These are phyloP conservation scores for Meda fulgida DNA, from an alignment of 2,797 vertebrate species.

Conservation along the genomic window DNA sequence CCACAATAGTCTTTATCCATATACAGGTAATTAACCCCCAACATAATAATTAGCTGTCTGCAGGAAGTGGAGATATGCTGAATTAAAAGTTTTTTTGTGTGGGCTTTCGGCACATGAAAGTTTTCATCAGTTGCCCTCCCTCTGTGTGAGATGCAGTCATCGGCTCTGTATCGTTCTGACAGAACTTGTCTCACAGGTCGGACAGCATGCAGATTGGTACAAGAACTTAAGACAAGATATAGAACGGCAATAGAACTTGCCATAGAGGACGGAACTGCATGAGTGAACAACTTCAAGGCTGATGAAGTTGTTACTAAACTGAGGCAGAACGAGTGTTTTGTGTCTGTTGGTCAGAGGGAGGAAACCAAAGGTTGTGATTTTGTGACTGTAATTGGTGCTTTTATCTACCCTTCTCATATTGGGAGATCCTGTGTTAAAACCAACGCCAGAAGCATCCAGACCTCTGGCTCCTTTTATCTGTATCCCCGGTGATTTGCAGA, in stretches of 20 bases:
- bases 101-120: slow-evolving; percentile 19
- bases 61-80: slow-evolving; percentile 24
- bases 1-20: slow-evolving; percentile 1
- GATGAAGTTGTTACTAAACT: slow-evolving; percentile 8
- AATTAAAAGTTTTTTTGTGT: slow-evolving; percentile 38
- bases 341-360: slow-evolving; percentile 20
- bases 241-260: neutral
- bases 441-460: slow-evolving; percentile 22
- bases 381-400: slow-evolving; percentile 33
- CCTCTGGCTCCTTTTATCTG: slow-evolving; percentile 24
- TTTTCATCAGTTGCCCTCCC: slow-evolving; percentile 27
- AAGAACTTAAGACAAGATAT: slow-evolving; percentile 3
- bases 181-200: slow-evolving; percentile 5
- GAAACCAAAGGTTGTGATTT: slow-evolving; percentile 27
- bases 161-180: neutral
- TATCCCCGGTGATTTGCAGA: neutral
- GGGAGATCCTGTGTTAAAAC: slow-evolving; percentile 40
- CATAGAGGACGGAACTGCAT: neutral
- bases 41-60: slow-evolving; percentile 43
- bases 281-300: neutral
- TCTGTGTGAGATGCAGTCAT: slow-evolving; percentile 23
- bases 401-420: slow-evolving; percentile 26
- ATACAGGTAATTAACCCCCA: slow-evolving; percentile 29
- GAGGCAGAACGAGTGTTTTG: neutral
- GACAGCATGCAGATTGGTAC: slow-evolving; percentile 14